Evolutionary conservation across 1,140 invertebrate genomes (phyloP).

Genomic region (Bombus polaris): DNA sequence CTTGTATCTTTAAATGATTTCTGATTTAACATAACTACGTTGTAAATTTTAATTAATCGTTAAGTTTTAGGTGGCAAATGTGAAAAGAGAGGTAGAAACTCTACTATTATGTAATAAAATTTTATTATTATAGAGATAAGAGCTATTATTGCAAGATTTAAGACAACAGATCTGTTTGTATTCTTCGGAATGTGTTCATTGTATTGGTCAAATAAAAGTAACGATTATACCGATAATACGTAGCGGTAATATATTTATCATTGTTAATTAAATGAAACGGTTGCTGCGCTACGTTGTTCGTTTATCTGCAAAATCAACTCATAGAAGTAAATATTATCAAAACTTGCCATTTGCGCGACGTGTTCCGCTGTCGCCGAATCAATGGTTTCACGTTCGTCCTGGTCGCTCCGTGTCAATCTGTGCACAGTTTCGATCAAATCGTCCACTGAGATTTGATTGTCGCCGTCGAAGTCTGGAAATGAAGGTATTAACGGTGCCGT

Average conservation of each 20-base stretch:
- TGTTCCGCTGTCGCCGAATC: conserved; percentile 57
- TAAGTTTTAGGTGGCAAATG: too few species aligned
- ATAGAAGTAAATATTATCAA: conserved; percentile 19
- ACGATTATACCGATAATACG: background rate
- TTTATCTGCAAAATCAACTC: conserved; percentile 5
- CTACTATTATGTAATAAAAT: too few species aligned
- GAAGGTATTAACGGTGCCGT: conserved; percentile 47
- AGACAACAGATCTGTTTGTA: too few species aligned
- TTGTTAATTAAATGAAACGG: background rate
- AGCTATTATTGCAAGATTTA: too few species aligned
- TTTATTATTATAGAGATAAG: too few species aligned
- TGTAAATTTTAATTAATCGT: too few species aligned
- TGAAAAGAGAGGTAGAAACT: too few species aligned
- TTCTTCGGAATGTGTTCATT: too few species aligned
- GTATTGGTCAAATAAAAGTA: too few species aligned
- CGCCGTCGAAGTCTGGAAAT: conserved; percentile 85
- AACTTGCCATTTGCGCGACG: conserved; percentile 67
- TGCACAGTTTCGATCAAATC: conserved; percentile 84
- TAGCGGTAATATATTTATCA: background rate
- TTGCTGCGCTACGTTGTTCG: background rate
- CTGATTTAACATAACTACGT: too few species aligned
- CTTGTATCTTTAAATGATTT: too few species aligned
- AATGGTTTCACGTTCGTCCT: conserved; percentile 46
- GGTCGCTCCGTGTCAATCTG: conserved; percentile 75
- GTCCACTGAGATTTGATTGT: conserved; percentile 83